phyloP scores from a whole-genome alignment of 2,113 vertebrate species.

The Stigmatopora nigra region DNA sequence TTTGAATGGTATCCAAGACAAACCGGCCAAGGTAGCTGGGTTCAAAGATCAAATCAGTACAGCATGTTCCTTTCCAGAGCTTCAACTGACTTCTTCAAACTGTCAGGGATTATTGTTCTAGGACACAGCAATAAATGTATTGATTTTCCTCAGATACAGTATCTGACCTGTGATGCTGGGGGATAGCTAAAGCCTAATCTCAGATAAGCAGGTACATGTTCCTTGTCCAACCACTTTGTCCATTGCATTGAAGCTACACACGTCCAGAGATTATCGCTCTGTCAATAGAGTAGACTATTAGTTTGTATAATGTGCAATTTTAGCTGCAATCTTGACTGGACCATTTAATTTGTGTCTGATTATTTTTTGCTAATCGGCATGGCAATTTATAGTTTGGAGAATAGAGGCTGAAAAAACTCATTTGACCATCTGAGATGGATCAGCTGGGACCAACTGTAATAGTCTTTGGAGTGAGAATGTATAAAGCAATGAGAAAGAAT shows the following conservation, averaged over 20 bases:
- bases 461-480: background rate
- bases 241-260: background rate
- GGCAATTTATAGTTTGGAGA: background rate
- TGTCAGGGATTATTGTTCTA: background rate
- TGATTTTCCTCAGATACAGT: background rate
- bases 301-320: conserved; percentile 1
- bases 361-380: conserved; percentile 1
- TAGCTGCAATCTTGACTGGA: background rate
- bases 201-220: background rate
- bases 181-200: background rate
- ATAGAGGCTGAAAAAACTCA: background rate
- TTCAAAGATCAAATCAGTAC: conserved; percentile 3
- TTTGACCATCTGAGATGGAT: background rate
- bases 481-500: background rate
- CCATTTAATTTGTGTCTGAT: background rate
- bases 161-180: background rate
- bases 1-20: background rate
- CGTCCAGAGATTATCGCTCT: background rate
- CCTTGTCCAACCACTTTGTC: background rate
- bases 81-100: background rate
- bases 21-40: background rate
- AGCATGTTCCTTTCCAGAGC: conserved; percentile 3
- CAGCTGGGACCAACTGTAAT: background rate
- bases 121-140: background rate
- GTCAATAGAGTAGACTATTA: background rate